Evolutionary conservation across 2,113 vertebrate genomes (phyloP).

Genomic region (Litocranius walleri): DNA sequence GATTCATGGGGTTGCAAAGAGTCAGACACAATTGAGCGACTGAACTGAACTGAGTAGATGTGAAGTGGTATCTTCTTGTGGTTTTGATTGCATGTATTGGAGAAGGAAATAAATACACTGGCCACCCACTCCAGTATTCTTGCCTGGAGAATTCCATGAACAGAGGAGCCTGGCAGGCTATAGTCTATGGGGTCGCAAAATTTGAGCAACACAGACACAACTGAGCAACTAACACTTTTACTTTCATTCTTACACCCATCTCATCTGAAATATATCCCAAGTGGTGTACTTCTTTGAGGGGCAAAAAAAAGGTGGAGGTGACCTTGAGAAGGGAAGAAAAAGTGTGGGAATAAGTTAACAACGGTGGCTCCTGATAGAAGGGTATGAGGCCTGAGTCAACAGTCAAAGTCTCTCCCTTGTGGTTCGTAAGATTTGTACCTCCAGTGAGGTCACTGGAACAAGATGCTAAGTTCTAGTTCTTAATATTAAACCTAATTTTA

Average conservation of each 20-base stretch:
- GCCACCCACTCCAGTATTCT: neutral
- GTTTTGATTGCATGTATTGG: neutral
- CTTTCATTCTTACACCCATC: neutral
- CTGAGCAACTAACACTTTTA: neutral
- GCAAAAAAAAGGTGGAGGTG: neutral
- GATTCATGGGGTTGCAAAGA: no score
- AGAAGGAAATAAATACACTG: neutral
- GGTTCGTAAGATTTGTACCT: neutral
- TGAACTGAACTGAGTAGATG: neutral
- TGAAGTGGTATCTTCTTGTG: neutral
- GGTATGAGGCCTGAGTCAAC: neutral
- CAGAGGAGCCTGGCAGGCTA: neutral
- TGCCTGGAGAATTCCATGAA: neutral
- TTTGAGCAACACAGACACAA: neutral
- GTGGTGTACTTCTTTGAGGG: neutral
- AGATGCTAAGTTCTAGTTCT: neutral
- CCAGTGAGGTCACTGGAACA: neutral
- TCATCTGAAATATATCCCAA: neutral
- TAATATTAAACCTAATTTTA: neutral
- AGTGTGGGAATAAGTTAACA: neutral
- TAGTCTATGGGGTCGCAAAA: neutral
- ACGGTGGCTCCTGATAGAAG: rapidly evolving
- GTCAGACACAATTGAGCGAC: rapidly evolving
- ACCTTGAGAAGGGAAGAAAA: neutral
- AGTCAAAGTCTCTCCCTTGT: neutral